Evolutionary conservation across 2,888 invertebrate genomes (phyloP).

Genomic region (Geophilus truncorum): DNA sequence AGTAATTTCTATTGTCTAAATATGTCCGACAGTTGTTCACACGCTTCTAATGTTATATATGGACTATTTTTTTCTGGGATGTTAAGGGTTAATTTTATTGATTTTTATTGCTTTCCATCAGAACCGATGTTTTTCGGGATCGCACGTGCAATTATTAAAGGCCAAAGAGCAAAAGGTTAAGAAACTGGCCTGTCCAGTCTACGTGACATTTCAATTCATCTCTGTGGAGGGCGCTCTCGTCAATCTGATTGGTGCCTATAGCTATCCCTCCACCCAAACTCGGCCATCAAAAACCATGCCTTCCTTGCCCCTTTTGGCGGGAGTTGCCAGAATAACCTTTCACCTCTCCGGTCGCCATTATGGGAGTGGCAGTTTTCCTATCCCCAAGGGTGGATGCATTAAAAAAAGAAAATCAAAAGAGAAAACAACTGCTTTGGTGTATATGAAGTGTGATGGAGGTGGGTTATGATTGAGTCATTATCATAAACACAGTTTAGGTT

Average conservation of each 20-base stretch:
- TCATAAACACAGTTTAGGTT: background rate
- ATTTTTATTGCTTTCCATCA: too few relatives aligned
- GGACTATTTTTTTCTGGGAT: too few relatives aligned
- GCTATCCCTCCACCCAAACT: background rate
- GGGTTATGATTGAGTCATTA: conserved; percentile 4
- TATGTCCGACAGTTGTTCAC: too few relatives aligned
- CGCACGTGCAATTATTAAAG: background rate
- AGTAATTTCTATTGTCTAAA: too few relatives aligned
- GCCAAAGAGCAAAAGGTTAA: background rate
- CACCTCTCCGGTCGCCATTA: background rate
- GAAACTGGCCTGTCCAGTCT: conserved; percentile 2
- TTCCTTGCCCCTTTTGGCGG: conserved; percentile 8
- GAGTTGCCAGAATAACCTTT: conserved; percentile 7
- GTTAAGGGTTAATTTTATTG: too few relatives aligned
- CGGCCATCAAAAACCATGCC: background rate
- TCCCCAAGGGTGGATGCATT: background rate
- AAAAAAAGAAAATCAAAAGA: background rate
- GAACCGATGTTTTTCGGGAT: too few relatives aligned
- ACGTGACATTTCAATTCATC: conserved; percentile 17
- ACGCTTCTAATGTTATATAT: too few relatives aligned
- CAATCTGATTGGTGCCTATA: background rate
- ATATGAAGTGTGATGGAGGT: background rate
- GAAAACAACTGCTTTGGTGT: background rate
- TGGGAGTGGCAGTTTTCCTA: background rate
- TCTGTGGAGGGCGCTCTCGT: background rate